A percentile compares a stretch with the other conserved stretches of the same genome.
Conservation (phyloP, 2,113 vertebrate genomes). For the Lagopus muta region DNA sequence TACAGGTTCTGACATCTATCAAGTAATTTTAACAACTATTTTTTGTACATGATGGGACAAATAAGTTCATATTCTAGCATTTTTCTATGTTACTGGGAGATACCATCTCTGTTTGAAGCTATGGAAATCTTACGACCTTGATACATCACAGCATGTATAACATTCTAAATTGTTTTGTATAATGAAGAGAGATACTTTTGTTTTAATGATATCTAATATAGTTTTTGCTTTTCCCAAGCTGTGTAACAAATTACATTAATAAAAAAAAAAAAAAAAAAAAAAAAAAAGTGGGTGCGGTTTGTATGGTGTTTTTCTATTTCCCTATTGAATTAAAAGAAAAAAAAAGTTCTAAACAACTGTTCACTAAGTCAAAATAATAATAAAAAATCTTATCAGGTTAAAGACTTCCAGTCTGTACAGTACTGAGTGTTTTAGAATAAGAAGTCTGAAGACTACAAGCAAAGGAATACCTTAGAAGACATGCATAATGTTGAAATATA, state of each 20-base stretch:
- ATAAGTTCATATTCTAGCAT: neutral
- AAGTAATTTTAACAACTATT: neutral
- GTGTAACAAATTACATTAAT: neutral
- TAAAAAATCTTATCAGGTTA: neutral
- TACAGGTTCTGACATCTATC: neutral
- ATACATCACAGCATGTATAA: neutral
- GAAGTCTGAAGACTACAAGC: neutral
- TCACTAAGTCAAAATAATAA: neutral
- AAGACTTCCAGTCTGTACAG: neutral
- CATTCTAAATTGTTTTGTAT: neutral
- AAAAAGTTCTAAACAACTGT: neutral
- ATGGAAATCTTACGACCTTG: neutral
- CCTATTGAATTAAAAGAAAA: neutral
- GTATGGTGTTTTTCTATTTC: neutral
- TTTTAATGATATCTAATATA: neutral
- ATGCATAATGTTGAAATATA: neutral
- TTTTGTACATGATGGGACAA: neutral
- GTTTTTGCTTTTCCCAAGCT: neutral
- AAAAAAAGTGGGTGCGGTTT: fast-evolving
- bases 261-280: neutral
- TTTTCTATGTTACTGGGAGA: neutral
- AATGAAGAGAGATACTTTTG: neutral
- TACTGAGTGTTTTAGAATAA: neutral
- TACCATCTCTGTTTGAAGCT: neutral
- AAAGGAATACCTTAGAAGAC: neutral